Evolutionary conservation across 1,140 invertebrate genomes (phyloP).

Genomic region (Zaprionus kolodkinae): DNA sequence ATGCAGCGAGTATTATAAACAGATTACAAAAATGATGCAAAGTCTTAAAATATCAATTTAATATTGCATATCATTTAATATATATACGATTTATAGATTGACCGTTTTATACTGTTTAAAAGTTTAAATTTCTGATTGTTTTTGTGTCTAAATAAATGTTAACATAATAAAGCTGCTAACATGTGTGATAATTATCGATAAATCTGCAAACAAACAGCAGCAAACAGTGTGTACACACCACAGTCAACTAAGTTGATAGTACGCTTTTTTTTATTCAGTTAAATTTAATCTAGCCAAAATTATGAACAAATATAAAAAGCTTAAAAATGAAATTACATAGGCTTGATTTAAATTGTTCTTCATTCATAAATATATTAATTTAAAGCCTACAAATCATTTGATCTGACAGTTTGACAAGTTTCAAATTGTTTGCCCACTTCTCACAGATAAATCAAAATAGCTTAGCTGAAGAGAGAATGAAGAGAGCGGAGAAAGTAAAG

Average conservation of each 20-base stretch:
- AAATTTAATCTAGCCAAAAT: no score
- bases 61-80: neutral
- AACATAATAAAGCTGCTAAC: no score
- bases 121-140: no score
- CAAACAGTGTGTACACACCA: no score
- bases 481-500: neutral
- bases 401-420: slow-evolving; percentile 44
- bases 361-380: neutral
- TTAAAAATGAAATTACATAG: no score
- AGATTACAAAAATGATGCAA: neutral
- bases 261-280: no score
- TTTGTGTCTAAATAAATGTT: no score
- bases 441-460: slow-evolving; percentile 48
- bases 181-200: no score
- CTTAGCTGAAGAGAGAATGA: slow-evolving; percentile 1
- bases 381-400: slow-evolving; percentile 24
- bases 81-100: neutral
- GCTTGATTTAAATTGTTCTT: neutral
- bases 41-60: neutral
- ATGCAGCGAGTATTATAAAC: slow-evolving; percentile 9
- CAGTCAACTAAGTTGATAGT: no score
- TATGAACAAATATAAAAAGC: no score
- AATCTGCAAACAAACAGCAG: no score
- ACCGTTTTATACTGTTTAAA: neutral
- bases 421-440: slow-evolving; percentile 39